Conservation (phyloP, 2,888 invertebrate genomes). For the Meteorus cinctellus region DNA sequence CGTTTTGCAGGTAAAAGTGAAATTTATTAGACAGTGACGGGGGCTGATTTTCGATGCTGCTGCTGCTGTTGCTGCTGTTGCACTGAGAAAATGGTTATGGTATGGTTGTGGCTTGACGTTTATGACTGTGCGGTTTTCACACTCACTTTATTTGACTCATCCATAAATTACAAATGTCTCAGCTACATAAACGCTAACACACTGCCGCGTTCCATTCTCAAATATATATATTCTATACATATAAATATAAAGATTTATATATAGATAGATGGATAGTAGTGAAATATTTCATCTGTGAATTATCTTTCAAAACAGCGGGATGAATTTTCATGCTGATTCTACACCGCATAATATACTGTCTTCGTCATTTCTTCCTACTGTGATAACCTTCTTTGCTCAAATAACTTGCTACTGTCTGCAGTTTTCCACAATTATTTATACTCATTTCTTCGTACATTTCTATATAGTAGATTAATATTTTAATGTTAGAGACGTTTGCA, state of each 20-base stretch:
- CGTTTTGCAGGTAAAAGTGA: conserved; percentile 40
- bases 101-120: conserved; percentile 54
- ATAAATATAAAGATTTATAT: conserved; percentile 6
- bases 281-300: conserved; percentile 46
- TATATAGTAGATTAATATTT: not conserved
- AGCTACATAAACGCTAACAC: not conserved
- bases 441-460: not conserved
- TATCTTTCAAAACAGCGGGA: conserved; percentile 41
- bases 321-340: not conserved
- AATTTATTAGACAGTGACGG: conserved; percentile 40
- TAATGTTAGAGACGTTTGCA: not conserved
- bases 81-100: conserved; percentile 41
- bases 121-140: conserved; percentile 60
- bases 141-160: conserved; percentile 50
- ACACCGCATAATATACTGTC: not conserved
- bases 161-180: conserved; percentile 55
- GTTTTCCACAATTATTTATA: not conserved
- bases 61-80: not conserved
- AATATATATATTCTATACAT: not conserved
- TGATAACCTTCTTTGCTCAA: conserved; percentile 29
- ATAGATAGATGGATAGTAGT: not conserved
- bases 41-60: not conserved
- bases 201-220: conserved; percentile 33
- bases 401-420: conserved; percentile 40
- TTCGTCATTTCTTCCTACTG: conserved; percentile 4